Conservation (phyloP, 2,113 vertebrate species). For the Rafetus swinhoei region DNA sequence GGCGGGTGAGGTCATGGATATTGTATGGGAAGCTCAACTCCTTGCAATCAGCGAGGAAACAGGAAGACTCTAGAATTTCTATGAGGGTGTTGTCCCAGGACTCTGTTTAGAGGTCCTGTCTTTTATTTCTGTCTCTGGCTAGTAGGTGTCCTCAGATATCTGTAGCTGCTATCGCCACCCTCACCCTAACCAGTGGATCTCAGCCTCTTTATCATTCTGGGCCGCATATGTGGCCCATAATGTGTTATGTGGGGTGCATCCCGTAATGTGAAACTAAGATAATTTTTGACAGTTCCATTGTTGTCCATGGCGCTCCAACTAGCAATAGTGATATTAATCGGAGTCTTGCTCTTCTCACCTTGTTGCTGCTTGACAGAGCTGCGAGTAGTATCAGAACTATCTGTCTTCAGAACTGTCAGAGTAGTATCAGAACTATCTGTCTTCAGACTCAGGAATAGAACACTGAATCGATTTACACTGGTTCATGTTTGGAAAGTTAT, state of each 20-base stretch:
- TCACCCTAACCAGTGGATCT: neutral
- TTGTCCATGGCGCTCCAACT: neutral
- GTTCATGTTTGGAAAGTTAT: neutral
- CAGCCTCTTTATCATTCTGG: neutral
- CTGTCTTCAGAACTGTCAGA: accelerated
- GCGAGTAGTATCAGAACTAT: neutral
- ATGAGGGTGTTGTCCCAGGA: neutral
- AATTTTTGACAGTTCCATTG: neutral
- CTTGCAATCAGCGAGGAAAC: neutral
- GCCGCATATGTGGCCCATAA: too few species aligned
- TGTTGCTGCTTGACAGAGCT: neutral
- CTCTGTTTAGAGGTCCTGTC: neutral
- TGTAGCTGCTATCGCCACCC: neutral
- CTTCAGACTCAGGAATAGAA: neutral
- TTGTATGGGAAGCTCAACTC: neutral
- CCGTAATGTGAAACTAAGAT: neutral
- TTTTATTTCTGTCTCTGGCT: neutral
- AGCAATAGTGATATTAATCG: neutral
- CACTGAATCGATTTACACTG: neutral
- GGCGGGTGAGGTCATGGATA: neutral
- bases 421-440: accelerated
- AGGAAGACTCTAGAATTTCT: neutral
- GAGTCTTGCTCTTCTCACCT: neutral
- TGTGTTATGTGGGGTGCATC: too few species aligned
- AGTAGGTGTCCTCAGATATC: neutral